These are phyloP conservation scores for Tinamus major DNA, from an alignment of 2,797 vertebrate species.

Conservation along the genomic window DNA sequence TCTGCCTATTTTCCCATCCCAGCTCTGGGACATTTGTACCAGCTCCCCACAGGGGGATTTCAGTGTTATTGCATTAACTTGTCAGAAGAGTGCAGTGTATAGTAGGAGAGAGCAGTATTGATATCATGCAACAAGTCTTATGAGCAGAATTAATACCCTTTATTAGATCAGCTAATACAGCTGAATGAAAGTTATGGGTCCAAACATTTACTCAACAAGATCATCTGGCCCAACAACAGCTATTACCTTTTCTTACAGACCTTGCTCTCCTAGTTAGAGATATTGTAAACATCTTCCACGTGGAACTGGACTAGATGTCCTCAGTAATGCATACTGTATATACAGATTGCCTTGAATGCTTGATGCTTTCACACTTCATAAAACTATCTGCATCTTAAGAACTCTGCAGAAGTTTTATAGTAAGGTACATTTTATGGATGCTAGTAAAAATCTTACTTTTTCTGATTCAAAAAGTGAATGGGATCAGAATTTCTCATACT, in stretches of 20 bases:
- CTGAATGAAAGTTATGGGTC: neutral
- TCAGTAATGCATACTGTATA: accelerated
- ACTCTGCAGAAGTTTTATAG: neutral
- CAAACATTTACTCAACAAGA: neutral
- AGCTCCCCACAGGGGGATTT: neutral
- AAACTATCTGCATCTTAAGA: neutral
- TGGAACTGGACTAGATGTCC: neutral
- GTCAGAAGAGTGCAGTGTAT: slow-evolving; percentile 61
- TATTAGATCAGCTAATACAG: neutral
- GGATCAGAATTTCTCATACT: neutral
- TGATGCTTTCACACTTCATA: neutral
- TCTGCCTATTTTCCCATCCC: neutral
- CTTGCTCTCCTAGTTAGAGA: neutral
- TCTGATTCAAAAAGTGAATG: neutral
- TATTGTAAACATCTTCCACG: accelerated
- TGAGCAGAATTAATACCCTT: neutral
- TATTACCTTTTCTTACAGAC: neutral
- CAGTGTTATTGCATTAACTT: slow-evolving; percentile 24
- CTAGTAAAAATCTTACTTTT: neutral
- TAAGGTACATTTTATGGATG: neutral
- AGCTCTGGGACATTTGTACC: neutral
- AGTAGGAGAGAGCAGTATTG: neutral
- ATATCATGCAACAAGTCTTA: neutral
- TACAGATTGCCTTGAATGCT: neutral
- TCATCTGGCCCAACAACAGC: neutral